Evolutionary conservation across 2,113 vertebrate genomes (phyloP).

Genomic region (Cardinalis cardinalis): DNA sequence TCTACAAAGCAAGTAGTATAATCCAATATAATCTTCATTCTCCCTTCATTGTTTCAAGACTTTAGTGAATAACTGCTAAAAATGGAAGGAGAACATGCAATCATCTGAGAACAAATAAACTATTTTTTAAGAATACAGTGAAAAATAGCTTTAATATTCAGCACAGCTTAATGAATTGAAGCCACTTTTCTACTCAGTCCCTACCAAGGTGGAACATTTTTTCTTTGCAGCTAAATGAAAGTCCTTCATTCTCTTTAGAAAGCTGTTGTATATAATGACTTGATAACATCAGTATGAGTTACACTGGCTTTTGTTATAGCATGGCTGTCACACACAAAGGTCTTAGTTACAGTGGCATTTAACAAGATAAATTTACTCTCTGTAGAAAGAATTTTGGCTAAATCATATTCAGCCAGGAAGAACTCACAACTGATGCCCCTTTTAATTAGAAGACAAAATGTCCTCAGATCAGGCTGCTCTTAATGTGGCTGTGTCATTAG

Average conservation of each 20-base stretch:
- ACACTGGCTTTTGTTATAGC: neutral
- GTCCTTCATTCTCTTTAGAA: neutral
- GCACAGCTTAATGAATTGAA: neutral
- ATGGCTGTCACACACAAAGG: neutral
- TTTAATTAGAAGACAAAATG: conserved; percentile 13
- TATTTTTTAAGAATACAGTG: neutral
- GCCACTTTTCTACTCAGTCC: neutral
- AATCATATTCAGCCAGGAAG: neutral
- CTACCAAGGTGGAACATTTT: neutral
- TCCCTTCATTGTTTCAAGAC: neutral
- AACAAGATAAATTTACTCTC: neutral
- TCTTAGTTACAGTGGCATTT: neutral
- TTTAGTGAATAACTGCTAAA: neutral
- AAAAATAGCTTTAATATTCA: conserved; percentile 12
- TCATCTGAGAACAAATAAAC: neutral
- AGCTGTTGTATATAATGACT: neutral
- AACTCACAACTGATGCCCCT: neutral
- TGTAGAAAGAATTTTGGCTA: neutral
- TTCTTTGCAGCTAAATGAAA: neutral
- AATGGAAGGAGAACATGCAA: neutral
- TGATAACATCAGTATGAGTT: neutral
- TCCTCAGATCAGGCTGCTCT: neutral
- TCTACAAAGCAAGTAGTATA: neutral
- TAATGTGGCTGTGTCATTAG: neutral
- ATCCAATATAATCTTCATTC: neutral